Conservation (phyloP, 1,140 invertebrate genomes). For the Stenopsyche tienmushanensis region DNA sequence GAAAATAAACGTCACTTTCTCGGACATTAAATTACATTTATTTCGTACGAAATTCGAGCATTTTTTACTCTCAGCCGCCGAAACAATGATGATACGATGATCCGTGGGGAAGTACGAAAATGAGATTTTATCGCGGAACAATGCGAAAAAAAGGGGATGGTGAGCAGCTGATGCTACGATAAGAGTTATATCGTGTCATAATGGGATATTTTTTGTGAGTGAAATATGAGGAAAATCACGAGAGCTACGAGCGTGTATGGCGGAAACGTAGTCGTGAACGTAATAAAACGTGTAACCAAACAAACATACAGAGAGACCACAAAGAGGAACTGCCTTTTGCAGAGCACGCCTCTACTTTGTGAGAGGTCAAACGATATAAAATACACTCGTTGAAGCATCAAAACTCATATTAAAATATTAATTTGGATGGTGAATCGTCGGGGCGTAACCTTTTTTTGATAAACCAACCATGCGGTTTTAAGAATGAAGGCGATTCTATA, state of each 20-base stretch:
- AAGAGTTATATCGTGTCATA: conserved; percentile 10
- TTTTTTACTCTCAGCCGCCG: no score
- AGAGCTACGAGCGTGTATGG: neutral
- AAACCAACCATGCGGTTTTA: neutral
- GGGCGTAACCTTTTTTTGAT: neutral
- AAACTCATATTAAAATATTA: conserved; percentile 16
- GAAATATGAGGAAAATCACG: neutral
- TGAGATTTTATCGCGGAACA: conserved; percentile 3
- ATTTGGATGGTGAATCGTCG: neutral
- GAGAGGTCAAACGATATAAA: neutral
- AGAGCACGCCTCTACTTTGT: neutral
- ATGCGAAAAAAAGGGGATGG: conserved; percentile 1
- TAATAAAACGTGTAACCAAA: conserved; percentile 21
- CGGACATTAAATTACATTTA: no score
- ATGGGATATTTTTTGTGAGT: neutral
- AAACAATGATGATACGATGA: neutral
- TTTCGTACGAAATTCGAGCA: no score
- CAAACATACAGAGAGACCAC: conserved; percentile 1
- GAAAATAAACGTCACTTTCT: no score
- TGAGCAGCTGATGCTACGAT: conserved; percentile 9
- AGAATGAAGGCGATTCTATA: no score
- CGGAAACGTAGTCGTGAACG: neutral
- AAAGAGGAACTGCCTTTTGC: conserved; percentile 4
- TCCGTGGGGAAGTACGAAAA: neutral
- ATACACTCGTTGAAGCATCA: neutral